Evolutionary conservation across 2,888 invertebrate species (phyloP).

Genomic region (Altica lythri): DNA sequence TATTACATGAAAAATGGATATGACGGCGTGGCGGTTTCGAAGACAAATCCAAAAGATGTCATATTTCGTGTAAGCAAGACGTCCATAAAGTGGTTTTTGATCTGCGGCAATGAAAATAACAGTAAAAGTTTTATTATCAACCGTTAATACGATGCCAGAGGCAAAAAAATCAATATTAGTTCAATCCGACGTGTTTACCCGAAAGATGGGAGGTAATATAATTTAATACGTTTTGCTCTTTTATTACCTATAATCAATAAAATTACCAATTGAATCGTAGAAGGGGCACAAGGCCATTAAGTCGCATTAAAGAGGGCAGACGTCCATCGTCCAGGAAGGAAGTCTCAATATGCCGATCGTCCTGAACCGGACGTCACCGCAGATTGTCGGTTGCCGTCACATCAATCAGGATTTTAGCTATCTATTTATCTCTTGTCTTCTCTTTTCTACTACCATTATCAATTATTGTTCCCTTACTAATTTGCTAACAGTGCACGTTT

Average conservation of each 20-base stretch:
- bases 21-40: no score
- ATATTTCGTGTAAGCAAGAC: slow-evolving; percentile 31
- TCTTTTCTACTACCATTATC: slow-evolving; percentile 16
- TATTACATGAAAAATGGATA: no score
- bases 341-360: slow-evolving; percentile 57
- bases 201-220: slow-evolving; percentile 31
- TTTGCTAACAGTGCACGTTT: no score
- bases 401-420: slow-evolving; percentile 55
- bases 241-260: slow-evolving; percentile 42
- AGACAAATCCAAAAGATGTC: slow-evolving; percentile 15
- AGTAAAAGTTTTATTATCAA: slow-evolving; percentile 36
- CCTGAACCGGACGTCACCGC: slow-evolving; percentile 52
- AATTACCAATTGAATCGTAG: slow-evolving; percentile 46
- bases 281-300: slow-evolving; percentile 46
- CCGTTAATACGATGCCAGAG: slow-evolving; percentile 32
- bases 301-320: slow-evolving; percentile 47
- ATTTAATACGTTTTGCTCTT: slow-evolving; percentile 32
- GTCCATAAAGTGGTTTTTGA: slow-evolving; percentile 33
- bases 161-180: slow-evolving; percentile 37
- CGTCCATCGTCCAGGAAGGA: slow-evolving; percentile 54
- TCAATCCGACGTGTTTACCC: slow-evolving; percentile 38
- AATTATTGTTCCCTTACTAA: slow-evolving; percentile 14
- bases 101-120: slow-evolving; percentile 32
- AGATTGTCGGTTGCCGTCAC: slow-evolving; percentile 55
- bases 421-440: slow-evolving; percentile 15